Base-by-base conservation (phyloP, 2,797 vertebrate species). In the Pipistrellus pipistrellus region DNA sequence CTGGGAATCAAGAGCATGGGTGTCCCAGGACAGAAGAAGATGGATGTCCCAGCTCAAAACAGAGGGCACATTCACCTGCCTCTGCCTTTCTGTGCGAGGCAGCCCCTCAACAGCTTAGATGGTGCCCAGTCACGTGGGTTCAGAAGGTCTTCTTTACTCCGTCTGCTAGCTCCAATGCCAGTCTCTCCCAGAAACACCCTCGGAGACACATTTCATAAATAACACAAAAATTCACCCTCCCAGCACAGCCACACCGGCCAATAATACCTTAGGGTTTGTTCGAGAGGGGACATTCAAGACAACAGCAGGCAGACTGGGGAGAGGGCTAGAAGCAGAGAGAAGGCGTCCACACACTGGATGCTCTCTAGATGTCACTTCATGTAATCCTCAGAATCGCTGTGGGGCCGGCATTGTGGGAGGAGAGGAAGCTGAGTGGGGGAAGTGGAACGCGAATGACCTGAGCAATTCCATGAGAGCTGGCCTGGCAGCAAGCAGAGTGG, bases 191-290 rank as follows among this genome's bases (percentile, higher is more conserved):
- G 57, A 88, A 59, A 57, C 23, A 46, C 35, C 68, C 35, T 73
- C 30, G 30, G 51, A 71, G 73, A n/a, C 55, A 32, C 32, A 4
- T 53, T 76, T 68, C 32, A 1, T 12, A 64, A 44, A 46, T 44
- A 21, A 81, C 75, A 41, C 89, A 73, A 53, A 87, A 27, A 73
- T 64, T 18, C 51, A 81, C 55, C 25, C 55, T 73, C 75, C 12
- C 3, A 38, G 44, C 18, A 80, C 0, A 32, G 38, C 25, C 80
- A n/a, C 48, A 21, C 27, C 8, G 9, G 18, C 32, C 69, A 51
- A 38, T 73, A 51, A 38, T 73, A 53, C n/a, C 38, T 78, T 25
- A 35, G 27, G 8, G 46, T 86, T 90, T 51, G 15, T 46, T 57
- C 53, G 76, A 68, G 21, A 88, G 32, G 55, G 21, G 81, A 85